Conservation (phyloP, 2,113 vertebrate genomes). For the Gasterosteus aculeatus region DNA sequence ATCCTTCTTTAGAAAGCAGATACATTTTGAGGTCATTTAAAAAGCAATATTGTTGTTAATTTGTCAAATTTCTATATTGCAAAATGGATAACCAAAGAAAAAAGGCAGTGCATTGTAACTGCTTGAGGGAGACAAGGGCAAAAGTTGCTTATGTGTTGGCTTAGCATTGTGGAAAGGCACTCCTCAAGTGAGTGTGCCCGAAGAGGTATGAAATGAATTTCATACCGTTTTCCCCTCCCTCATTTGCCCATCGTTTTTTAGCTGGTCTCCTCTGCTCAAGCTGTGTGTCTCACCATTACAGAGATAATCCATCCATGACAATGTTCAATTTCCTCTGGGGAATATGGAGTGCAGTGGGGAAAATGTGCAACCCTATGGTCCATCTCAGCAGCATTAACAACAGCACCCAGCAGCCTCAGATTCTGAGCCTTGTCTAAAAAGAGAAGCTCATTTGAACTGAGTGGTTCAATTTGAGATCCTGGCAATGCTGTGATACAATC, state of each 20-base stretch:
- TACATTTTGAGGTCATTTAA: slow-evolving; percentile 16
- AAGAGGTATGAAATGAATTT: slow-evolving; percentile 99
- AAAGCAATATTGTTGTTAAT: not conserved
- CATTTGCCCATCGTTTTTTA: slow-evolving; percentile 90
- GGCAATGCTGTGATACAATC: slow-evolving; percentile 48
- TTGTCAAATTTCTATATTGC: not conserved
- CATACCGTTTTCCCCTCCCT: slow-evolving; percentile 94
- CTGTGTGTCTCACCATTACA: slow-evolving; percentile 98
- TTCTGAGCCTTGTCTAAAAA: slow-evolving; percentile 49
- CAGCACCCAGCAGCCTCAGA: slow-evolving; percentile 49
- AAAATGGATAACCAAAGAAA: not conserved
- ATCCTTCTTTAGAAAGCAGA: slow-evolving; percentile 36
- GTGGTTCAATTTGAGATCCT: slow-evolving; percentile 45
- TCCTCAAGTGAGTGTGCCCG: slow-evolving; percentile 86
- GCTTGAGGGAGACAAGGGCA: slow-evolving; percentile 21
- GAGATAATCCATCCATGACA: slow-evolving; percentile 99
- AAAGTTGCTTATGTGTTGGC: slow-evolving; percentile 68
- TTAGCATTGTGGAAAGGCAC: slow-evolving; percentile 60
- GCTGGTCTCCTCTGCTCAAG: slow-evolving; percentile 90
- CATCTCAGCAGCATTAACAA: slow-evolving; percentile 70
- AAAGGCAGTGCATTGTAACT: slow-evolving; percentile 20
- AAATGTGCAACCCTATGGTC: slow-evolving; percentile 71
- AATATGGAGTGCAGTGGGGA: slow-evolving; percentile 81
- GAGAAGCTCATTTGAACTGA: slow-evolving; percentile 51
- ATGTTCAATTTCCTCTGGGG: slow-evolving; percentile 98